Conservation (phyloP, 2,888 invertebrate genomes). For the Chymomyza procnemis region DNA sequence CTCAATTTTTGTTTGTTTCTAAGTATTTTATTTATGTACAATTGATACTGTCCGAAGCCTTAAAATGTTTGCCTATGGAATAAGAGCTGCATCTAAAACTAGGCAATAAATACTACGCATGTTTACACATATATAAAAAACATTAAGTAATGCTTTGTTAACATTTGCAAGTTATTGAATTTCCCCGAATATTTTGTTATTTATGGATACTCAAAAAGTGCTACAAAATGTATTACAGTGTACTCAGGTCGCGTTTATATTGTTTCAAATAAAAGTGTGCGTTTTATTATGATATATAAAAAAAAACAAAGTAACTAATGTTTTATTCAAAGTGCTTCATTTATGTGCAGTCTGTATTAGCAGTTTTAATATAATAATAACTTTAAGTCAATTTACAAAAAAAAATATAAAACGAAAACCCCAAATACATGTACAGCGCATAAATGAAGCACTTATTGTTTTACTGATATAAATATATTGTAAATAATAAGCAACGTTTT, state of each 20-base stretch:
- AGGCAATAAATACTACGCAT: slow-evolving; percentile 43
- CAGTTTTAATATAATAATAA: background rate
- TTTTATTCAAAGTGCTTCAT: slow-evolving; percentile 18
- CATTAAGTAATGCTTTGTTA: background rate
- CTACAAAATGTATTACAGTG: background rate
- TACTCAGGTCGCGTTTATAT: background rate
- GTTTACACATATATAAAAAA: slow-evolving; percentile 13
- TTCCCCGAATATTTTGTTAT: background rate
- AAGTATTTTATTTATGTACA: slow-evolving; percentile 59
- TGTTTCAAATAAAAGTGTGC: background rate
- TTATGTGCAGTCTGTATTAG: slow-evolving; percentile 32
- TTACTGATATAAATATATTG: background rate
- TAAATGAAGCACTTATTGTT: background rate
- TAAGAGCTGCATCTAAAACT: slow-evolving; percentile 50
- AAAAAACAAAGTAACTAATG: no score
- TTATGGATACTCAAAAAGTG: background rate
- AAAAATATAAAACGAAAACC: background rate
- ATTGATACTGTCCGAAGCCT: slow-evolving; percentile 57
- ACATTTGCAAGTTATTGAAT: background rate
- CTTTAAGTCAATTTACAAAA: background rate
- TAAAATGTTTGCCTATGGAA: slow-evolving; percentile 45
- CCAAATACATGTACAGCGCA: background rate
- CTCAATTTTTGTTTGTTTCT: slow-evolving; percentile 33
- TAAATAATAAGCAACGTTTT: background rate
- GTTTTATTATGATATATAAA: background rate